Percentiles rank a stretch among this genome's conserved stretches.
Conservation (phyloP, 1,140 invertebrate genomes). For the Catajapyx aquilonaris region DNA sequence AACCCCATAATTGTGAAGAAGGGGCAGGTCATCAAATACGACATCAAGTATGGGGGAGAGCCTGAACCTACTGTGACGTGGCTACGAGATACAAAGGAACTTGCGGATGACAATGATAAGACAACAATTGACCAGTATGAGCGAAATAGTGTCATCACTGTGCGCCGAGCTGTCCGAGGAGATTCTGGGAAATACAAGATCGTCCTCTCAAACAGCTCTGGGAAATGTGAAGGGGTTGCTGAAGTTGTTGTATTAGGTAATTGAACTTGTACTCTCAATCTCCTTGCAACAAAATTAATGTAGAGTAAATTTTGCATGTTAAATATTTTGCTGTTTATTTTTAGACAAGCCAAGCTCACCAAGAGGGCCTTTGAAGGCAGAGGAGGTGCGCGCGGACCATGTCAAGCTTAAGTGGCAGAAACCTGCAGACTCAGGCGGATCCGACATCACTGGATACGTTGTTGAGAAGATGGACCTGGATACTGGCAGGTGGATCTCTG, state of each 20-base stretch:
- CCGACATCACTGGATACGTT: constrained; percentile 82
- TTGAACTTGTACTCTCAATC: no score
- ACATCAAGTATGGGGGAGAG: constrained; percentile 86
- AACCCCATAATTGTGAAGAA: constrained; percentile 80
- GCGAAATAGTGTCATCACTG: constrained; percentile 71
- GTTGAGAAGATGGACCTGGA: constrained; percentile 93
- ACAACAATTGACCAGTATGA: constrained; percentile 78
- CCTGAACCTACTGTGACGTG: constrained; percentile 80
- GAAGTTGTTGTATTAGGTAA: constrained; percentile 73
- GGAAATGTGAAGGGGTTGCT: constrained; percentile 54
- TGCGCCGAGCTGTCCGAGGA: constrained; percentile 57
- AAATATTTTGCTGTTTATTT: constrained; percentile 11
- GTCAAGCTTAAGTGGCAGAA: constrained; percentile 88
- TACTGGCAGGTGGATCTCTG: constrained; percentile 75
- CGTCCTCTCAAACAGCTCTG: constrained; percentile 60
- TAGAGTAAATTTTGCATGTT: constrained; percentile 1
- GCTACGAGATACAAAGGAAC: constrained; percentile 48
- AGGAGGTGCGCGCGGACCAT: constrained; percentile 72
- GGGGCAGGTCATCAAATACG: constrained; percentile 75
- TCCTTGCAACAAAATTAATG: constrained; percentile 3
- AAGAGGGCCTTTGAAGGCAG: constrained; percentile 60
- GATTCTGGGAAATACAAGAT: constrained; percentile 85
- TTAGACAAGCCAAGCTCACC: constrained; percentile 66
- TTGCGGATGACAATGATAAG: constrained; percentile 32
- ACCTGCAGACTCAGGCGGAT: constrained; percentile 84